Conservation (phyloP, 2,797 vertebrate genomes). For the Todus mexicanus region DNA sequence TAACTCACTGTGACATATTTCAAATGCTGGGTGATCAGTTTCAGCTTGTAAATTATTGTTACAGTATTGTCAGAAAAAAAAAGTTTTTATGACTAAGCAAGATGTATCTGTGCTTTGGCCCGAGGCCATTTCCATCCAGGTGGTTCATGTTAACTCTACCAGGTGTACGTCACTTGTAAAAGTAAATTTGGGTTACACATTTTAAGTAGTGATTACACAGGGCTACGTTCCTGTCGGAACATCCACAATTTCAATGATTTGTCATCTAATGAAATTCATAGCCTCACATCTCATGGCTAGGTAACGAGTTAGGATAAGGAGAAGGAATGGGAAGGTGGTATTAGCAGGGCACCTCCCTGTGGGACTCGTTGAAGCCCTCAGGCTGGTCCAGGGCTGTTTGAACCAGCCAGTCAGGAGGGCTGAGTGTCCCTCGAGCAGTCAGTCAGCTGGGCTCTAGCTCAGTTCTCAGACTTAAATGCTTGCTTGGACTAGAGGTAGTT, state of each 20-base stretch:
- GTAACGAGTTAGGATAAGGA: not conserved
- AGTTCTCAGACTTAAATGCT: not conserved
- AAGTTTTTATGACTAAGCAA: slow-evolving; percentile 34
- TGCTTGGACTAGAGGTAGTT: not conserved
- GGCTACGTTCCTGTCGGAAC: not conserved
- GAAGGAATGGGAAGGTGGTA: not conserved
- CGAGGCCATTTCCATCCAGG: not conserved
- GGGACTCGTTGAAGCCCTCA: slow-evolving; percentile 18
- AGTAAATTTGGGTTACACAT: not conserved
- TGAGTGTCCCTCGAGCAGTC: slow-evolving; percentile 11
- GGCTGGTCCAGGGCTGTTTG: not conserved
- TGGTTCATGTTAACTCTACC: not conserved
- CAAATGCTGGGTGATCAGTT: slow-evolving; percentile 26
- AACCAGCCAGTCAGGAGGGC: not conserved
- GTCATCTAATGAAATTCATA: not conserved
- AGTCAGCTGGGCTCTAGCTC: not conserved
- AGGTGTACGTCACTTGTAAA: not conserved
- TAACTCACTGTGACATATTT: slow-evolving; percentile 40
- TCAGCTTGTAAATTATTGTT: slow-evolving; percentile 33
- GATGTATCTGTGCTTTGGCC: slow-evolving; percentile 41
- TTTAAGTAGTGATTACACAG: not conserved
- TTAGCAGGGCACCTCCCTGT: not conserved
- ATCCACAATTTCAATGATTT: not conserved
- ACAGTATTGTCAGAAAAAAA: slow-evolving; percentile 16
- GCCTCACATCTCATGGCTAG: not conserved